Percentiles rank a stretch among this genome's conserved stretches.
phyloP scores from a whole-genome alignment of 1,140 invertebrate species.

The Anoplophora glabripennis region DNA sequence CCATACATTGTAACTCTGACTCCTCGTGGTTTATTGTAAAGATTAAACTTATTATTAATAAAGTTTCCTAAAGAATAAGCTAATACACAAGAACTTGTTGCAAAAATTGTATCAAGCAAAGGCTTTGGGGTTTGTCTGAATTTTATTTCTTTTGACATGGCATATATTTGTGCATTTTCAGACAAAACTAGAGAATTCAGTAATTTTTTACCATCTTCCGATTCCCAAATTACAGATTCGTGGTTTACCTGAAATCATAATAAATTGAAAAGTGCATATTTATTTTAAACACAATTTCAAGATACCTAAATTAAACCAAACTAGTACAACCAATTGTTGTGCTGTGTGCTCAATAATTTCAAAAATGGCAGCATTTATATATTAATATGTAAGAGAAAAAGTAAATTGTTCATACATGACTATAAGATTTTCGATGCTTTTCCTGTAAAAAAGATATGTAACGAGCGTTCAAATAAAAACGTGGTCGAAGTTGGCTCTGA shows the following conservation, averaged over 20 bases:
- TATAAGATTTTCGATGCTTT: no score
- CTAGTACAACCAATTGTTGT: neutral
- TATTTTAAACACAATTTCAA: neutral
- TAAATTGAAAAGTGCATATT: conserved; percentile 20
- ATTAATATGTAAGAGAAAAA: neutral
- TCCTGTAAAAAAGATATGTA: no score
- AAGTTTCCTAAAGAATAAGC: conserved; percentile 52
- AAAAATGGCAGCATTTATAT: neutral
- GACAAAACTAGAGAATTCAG: conserved; percentile 65
- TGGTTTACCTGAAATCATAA: conserved; percentile 53
- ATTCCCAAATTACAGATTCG: conserved; percentile 59
- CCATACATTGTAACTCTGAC: conserved; percentile 57
- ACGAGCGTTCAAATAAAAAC: no score
- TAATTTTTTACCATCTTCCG: conserved; percentile 59
- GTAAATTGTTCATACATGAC: neutral
- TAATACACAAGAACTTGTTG: conserved; percentile 49
- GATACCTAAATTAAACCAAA: conserved; percentile 3
- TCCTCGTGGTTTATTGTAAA: conserved; percentile 53
- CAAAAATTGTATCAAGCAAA: conserved; percentile 54
- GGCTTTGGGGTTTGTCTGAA: conserved; percentile 57
- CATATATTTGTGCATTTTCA: conserved; percentile 74
- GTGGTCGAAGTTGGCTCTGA: no score
- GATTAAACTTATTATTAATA: conserved; percentile 55
- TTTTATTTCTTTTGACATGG: conserved; percentile 69
- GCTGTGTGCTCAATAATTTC: no score